Base-by-base conservation (phyloP, 2,888 invertebrate genomes). In the Troilus luridus region DNA sequence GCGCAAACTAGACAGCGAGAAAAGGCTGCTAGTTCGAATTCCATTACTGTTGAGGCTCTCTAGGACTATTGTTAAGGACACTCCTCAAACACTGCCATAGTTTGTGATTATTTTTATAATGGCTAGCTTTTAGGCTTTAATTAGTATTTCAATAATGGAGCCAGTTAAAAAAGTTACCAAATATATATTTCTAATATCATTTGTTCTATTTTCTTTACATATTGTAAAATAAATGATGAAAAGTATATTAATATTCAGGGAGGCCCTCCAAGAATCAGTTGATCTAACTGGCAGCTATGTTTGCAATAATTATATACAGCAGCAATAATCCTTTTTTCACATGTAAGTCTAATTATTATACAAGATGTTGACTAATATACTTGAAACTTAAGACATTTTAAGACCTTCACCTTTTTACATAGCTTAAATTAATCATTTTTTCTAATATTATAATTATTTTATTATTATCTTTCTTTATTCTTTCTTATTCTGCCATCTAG, bases 1-100 rank as follows among this genome's bases (percentile, higher is more conserved):
- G 93, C 94, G 6, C 93, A 94, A 90, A 64, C 89, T 60, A 58
- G 58, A 77, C 90, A 27, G 58, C 92, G 92, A n/a, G 91, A 92
- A 54, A 92, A 92, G 72, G 88, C 89, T 64, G 92, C 90, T 62
- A 92, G 89, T 27, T 91, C 92, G 59, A 92, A 92, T 62, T 91
- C 92, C 10, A 91, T 92, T 72, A 91, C 90, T 60, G 92, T 92
- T 54, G 92, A 92, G 91, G 91, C 92, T 54, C 88, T 92, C 41
- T 92, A 92, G n/a, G 56, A 77, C 88, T n/a, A 19, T 58, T 54
- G 54, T 62, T 88, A 54, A 58, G 88, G 59, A 88, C 77, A 77
- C 67, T 77, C 56, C 24, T 88, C 54, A 77, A 88, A 88, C 91
- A 91, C 91, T 91, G 91, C 91, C 91, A 91, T 91, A 91, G 88